Base-by-base conservation (phyloP, 2,113 vertebrate species). In the Hyaena hyaena region DNA sequence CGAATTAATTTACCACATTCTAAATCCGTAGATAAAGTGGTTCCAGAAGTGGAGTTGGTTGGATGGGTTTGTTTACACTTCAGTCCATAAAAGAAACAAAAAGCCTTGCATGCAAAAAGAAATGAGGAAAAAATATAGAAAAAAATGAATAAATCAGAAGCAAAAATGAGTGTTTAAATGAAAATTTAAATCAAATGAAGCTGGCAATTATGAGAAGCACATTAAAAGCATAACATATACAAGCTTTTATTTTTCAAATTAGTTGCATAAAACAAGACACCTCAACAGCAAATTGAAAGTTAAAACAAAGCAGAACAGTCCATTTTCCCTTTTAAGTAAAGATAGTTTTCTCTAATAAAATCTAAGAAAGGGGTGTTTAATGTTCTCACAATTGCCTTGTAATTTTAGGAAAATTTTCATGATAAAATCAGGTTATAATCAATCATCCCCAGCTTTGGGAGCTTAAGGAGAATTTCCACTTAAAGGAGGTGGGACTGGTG, bases 61-160 rank as follows among this genome's bases (percentile, higher is more conserved):
- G 99, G 99, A 73, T 99, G 99, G 69, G 99, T 99, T 99, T 99
- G 99, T 97, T 99, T 99, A 98, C 99, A 99, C 93, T 99, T 99
- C 88, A 99, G 98, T 99, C 99, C 99, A 71, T 99, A 99, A 99
- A 99, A 99, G 99, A 99, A 99, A 99, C 99, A 99, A 99, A 99
- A 99, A 97, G 99, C 99, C 99, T 99, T 98, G 98, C 99, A 99
- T 99, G 99, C 99, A 97, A 95, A 97, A 97, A 96, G 95, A 97
- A 96, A 97, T 92, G 90, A 90, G 90, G 74, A 79, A 90, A 90
- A 83, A 83, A 91, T 92, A 96, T 55, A 84, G 19, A 68, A 61
- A 91, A 96, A 80, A 93, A 95, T 94, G 97, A 97, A 90, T 98
- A 96, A 89, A 83, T 83, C 86, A 97, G 94, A 81, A 77, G 80